Evolutionary conservation across 2,113 vertebrate species (phyloP).

Genomic region (Chlorodrepanis virens): DNA sequence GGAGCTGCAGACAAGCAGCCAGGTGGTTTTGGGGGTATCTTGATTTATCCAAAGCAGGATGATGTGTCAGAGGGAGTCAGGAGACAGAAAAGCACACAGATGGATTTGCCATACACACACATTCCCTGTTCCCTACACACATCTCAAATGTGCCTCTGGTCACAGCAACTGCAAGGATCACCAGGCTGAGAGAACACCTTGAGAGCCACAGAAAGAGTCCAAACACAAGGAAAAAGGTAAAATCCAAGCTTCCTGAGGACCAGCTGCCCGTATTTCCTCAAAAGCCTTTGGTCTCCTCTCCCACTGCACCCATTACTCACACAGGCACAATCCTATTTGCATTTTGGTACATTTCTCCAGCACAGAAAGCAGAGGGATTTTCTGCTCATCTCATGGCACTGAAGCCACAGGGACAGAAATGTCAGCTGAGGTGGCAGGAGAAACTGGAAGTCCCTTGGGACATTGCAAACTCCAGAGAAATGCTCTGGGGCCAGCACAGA

Average conservation of each 20-base stretch:
- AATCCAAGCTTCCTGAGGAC: background rate
- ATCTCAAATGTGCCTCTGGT: background rate
- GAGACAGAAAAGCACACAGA: background rate
- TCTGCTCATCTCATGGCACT: background rate
- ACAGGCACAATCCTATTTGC: rapidly evolving
- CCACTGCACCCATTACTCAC: background rate
- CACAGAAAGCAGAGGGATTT: background rate
- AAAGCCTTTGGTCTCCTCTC: background rate
- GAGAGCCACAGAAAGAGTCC: background rate
- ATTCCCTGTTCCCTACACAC: background rate
- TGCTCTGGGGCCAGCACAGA: background rate
- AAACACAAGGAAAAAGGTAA: background rate
- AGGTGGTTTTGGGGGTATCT: background rate
- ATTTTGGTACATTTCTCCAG: rapidly evolving
- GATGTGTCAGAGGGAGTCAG: background rate
- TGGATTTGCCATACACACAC: background rate
- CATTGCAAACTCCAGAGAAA: background rate
- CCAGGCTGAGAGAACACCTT: background rate
- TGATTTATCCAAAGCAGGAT: rapidly evolving
- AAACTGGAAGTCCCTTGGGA: background rate
- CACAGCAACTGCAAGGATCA: background rate
- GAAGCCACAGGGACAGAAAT: background rate
- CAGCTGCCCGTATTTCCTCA: rapidly evolving
- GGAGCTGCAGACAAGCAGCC: background rate
- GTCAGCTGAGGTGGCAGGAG: background rate